phyloP scores from a whole-genome alignment of 2,797 vertebrate genomes.

The Octomys mimax region DNA sequence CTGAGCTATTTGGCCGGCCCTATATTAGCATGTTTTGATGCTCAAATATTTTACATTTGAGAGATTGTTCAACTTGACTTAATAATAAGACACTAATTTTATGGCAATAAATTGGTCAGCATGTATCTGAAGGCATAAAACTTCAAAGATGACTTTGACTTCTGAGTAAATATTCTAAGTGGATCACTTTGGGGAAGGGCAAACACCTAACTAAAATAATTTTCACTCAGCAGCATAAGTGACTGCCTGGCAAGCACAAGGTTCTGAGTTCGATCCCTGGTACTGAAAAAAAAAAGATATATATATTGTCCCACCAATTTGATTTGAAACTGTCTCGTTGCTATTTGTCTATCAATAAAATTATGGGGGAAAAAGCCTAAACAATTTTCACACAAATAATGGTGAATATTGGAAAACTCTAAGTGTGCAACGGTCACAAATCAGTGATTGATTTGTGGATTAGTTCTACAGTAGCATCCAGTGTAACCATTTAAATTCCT shows the following conservation, averaged over 20 bases:
- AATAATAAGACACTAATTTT: not conserved
- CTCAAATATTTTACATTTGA: not conserved
- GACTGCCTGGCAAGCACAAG: too few relatives aligned
- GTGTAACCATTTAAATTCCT: not conserved
- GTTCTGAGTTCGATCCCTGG: too few relatives aligned
- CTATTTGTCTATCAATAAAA: too few relatives aligned
- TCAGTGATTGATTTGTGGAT: too few relatives aligned
- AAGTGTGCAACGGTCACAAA: not conserved
- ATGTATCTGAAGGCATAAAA: not conserved
- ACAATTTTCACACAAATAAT: too few relatives aligned
- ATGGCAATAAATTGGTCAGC: not conserved
- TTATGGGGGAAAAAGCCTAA: too few relatives aligned
- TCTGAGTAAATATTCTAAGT: not conserved
- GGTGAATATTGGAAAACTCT: not conserved
- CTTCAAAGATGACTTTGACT: not conserved
- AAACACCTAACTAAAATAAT: not conserved
- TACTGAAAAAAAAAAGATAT: too few relatives aligned
- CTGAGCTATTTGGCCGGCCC: too few relatives aligned
- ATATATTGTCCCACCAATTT: too few relatives aligned
- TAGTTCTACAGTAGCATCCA: fast-evolving
- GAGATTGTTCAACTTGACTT: not conserved
- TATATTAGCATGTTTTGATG: not conserved
- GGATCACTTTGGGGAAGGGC: not conserved
- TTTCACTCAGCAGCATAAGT: not conserved
- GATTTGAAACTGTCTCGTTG: too few relatives aligned